phyloP scores from a whole-genome alignment of 2,888 invertebrate genomes.

The Sepiola atlantica region DNA sequence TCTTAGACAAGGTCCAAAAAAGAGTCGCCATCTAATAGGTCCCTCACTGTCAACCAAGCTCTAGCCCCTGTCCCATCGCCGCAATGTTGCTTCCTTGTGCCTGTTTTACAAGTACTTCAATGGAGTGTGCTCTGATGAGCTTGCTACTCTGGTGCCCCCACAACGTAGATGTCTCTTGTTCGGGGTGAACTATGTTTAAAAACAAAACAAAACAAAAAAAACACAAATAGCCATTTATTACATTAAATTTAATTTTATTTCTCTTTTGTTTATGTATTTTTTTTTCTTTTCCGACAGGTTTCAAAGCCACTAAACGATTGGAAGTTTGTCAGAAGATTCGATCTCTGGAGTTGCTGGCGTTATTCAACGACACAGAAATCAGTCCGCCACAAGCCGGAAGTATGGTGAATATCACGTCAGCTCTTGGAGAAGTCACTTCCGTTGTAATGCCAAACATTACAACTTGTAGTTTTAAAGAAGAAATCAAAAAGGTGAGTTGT shows the following conservation, averaged over 20 bases:
- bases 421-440: conserved; percentile 43
- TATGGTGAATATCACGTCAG: conserved; percentile 53
- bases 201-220: no score
- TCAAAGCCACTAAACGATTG: conserved; percentile 92
- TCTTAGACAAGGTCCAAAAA: no score
- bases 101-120: no score
- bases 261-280: not conserved
- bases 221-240: not conserved
- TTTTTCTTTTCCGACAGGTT: conserved; percentile 73
- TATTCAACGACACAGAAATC: conserved; percentile 54
- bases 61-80: no score
- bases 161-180: no score
- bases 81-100: no score
- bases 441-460: conserved; percentile 53
- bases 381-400: conserved; percentile 50
- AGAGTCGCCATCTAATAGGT: no score
- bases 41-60: no score
- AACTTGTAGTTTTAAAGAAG: conserved; percentile 53
- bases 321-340: conserved; percentile 83
- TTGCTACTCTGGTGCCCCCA: no score
- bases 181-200: no score
- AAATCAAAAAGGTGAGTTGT: conserved; percentile 55
- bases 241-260: not conserved
- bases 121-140: no score
- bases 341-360: conserved; percentile 50